phyloP scores from a whole-genome alignment of 1,140 invertebrate genomes.

The Reticulitermes speratus region DNA sequence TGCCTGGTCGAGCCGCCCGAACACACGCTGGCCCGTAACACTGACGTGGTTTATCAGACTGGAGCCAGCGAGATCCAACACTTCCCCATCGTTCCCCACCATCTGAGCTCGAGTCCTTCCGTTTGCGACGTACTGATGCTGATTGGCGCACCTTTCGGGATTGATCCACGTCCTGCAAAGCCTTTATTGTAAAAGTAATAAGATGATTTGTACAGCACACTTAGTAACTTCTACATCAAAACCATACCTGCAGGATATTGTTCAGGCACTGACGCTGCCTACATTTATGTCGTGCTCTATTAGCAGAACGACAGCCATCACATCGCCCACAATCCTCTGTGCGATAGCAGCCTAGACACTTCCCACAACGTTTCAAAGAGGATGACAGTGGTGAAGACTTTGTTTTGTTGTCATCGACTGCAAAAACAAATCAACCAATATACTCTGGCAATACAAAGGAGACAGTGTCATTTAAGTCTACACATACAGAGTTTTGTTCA shows the following conservation, averaged over 20 bases:
- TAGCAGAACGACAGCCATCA: constrained; percentile 76
- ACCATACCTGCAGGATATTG: constrained; percentile 44
- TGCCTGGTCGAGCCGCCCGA: constrained; percentile 71
- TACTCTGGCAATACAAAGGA: too few relatives aligned
- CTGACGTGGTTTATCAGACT: constrained; percentile 62
- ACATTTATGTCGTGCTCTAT: constrained; percentile 64
- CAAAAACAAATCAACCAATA: not conserved
- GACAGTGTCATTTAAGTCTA: too few relatives aligned
- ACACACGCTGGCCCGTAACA: constrained; percentile 90
- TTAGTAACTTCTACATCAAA: too few relatives aligned
- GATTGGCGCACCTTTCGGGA: not conserved
- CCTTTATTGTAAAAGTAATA: too few relatives aligned
- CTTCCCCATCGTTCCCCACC: constrained; percentile 42
- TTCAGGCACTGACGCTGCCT: constrained; percentile 53
- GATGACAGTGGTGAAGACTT: not conserved
- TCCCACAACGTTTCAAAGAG: constrained; percentile 59
- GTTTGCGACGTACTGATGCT: constrained; percentile 42
- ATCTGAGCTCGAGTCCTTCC: constrained; percentile 56
- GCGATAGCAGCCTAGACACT: constrained; percentile 77
- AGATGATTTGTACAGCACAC: too few relatives aligned
- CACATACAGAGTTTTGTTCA: too few relatives aligned
- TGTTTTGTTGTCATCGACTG: constrained; percentile 24
- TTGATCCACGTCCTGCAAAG: not conserved
- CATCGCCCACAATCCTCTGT: constrained; percentile 84
- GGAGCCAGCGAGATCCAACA: not conserved